phyloP scores from a whole-genome alignment of 2,797 vertebrate genomes.

The Spea hammondii region DNA sequence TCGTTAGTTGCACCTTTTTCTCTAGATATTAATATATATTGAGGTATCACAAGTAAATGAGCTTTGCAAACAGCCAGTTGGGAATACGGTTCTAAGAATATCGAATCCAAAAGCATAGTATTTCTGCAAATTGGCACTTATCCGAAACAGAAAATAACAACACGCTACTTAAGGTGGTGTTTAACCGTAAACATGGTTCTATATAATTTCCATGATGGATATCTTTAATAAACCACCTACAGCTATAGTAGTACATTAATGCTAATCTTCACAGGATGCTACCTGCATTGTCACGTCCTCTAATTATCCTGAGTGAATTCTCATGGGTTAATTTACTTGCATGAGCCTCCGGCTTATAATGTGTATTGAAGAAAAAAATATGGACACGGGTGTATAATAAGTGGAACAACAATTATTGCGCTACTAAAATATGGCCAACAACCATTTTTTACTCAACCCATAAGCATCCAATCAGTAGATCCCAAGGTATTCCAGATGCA shows the following conservation, averaged over 20 bases:
- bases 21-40: background rate
- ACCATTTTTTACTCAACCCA: background rate
- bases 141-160: background rate
- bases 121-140: background rate
- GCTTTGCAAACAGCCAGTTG: background rate
- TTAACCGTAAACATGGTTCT: background rate
- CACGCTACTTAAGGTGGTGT: background rate
- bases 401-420: slow-evolving; percentile 9
- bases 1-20: no score
- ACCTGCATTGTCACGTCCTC: background rate
- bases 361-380: background rate
- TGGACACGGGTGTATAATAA: background rate
- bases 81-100: background rate
- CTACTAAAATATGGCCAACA: background rate
- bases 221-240: background rate
- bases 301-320: slow-evolving; percentile 5
- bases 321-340: slow-evolving; percentile 8
- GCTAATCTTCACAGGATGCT: slow-evolving; percentile 5
- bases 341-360: background rate
- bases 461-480: no score
- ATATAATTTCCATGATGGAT: background rate
- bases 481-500: no score
- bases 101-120: background rate
- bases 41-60: background rate
- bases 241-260: background rate